Evolutionary conservation across 2,888 invertebrate genomes (phyloP).

Genomic region (Machimus rusticus): DNA sequence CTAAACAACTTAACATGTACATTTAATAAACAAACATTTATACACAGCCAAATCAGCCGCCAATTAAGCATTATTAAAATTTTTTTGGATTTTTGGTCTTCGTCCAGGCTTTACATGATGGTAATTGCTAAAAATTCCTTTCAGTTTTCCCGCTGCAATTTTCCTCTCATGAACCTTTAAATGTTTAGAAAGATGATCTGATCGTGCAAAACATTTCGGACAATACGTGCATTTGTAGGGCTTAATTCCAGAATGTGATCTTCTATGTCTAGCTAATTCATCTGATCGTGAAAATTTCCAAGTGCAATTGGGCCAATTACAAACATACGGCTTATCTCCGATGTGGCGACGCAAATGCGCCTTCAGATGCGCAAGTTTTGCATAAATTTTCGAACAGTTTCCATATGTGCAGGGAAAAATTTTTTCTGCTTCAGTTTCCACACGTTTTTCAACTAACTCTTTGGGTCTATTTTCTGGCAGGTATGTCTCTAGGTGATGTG

Average conservation of each 20-base stretch:
- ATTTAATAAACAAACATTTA: neutral
- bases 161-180: conserved; percentile 81
- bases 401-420: conserved; percentile 75
- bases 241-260: conserved; percentile 95
- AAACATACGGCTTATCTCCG: conserved; percentile 80
- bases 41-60: neutral
- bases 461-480: conserved; percentile 25
- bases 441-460: neutral
- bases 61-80: neutral
- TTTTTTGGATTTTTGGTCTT: conserved; percentile 58
- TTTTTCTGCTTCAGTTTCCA: conserved; percentile 59
- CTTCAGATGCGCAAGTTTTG: conserved; percentile 89
- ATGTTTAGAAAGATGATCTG: conserved; percentile 94
- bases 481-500: conserved; percentile 57
- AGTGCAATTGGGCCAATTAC: conserved; percentile 81
- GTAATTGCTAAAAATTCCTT: conserved; percentile 55
- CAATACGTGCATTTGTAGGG: conserved; percentile 91
- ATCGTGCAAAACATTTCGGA: conserved; percentile 88
- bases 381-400: conserved; percentile 82
- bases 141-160: conserved; percentile 59
- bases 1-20: neutral
- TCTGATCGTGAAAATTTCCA: conserved; percentile 96
- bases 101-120: conserved; percentile 59
- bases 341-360: conserved; percentile 84
- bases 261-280: conserved; percentile 88